Evolutionary conservation across 2,797 vertebrate species (phyloP).

Genomic region (Phaenicophaeus curvirostris): DNA sequence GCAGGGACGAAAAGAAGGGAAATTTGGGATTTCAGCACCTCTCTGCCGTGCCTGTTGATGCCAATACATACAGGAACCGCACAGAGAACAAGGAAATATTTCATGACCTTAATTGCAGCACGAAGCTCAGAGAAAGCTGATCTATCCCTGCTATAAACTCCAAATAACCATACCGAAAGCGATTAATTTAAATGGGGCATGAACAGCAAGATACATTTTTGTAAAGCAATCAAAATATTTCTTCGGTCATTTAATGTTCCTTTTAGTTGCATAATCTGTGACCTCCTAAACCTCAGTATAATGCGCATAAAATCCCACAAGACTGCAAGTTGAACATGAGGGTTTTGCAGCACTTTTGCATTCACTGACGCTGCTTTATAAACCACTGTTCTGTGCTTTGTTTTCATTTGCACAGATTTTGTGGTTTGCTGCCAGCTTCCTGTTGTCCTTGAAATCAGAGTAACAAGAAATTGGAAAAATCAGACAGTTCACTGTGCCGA

Average conservation of each 20-base stretch:
- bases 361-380: not conserved
- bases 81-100: not conserved
- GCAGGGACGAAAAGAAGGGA: not conserved
- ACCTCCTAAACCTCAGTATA: not conserved
- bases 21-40: not conserved
- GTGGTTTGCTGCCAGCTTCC: not conserved
- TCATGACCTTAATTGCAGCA: not conserved
- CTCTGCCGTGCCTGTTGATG: not conserved
- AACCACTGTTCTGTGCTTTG: not conserved
- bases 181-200: not conserved
- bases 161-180: not conserved
- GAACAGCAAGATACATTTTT: not conserved
- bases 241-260: not conserved
- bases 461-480: not conserved
- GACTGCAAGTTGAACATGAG: not conserved
- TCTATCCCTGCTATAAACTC: not conserved
- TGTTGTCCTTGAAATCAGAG: not conserved
- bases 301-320: not conserved
- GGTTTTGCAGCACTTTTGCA: not conserved
- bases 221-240: not conserved
- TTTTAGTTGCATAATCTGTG: not conserved
- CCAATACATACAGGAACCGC: not conserved
- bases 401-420: not conserved
- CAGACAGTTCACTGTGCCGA: not conserved
- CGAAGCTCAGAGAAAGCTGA: not conserved